Conservation (phyloP, 2,113 vertebrate genomes). For the Lampris megalopsis region DNA sequence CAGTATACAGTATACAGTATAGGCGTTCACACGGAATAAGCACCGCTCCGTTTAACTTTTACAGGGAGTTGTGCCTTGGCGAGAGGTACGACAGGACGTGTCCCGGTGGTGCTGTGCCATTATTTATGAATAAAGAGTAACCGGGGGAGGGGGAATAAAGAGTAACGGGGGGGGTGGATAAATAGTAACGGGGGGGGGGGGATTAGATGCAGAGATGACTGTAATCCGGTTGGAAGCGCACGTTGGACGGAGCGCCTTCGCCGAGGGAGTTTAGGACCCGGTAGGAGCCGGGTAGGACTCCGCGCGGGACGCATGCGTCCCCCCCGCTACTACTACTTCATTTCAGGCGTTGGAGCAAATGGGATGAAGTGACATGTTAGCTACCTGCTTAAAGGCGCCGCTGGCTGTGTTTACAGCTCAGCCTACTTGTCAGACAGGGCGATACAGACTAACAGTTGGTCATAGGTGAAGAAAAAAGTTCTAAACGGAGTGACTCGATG, state of each 20-base stretch:
- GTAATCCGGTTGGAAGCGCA: slow-evolving; percentile 58
- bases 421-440: not conserved
- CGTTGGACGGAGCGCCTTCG: slow-evolving; percentile 22
- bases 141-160: too few relatives aligned
- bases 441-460: too few relatives aligned
- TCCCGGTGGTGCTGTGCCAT: slow-evolving; percentile 1
- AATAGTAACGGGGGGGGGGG: not conserved
- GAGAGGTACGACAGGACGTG: not conserved
- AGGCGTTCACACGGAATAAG: too few relatives aligned
- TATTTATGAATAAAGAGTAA: slow-evolving; percentile 51
- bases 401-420: slow-evolving; percentile 40
- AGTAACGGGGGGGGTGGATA: too few relatives aligned
- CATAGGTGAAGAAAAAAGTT: slow-evolving; percentile 15
- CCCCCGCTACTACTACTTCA: slow-evolving; percentile 44
- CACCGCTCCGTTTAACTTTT: too few relatives aligned
- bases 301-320: slow-evolving; percentile 82
- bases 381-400: slow-evolving; percentile 88
- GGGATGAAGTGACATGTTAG: slow-evolving; percentile 79
- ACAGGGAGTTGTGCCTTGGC: not conserved
- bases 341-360: slow-evolving; percentile 65
- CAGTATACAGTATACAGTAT: too few relatives aligned
- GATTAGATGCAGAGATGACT: slow-evolving; percentile 44
- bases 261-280: slow-evolving; percentile 72
- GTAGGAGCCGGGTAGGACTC: slow-evolving; percentile 57
- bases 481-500: not conserved